phyloP scores from a whole-genome alignment of 92 coral and sea anemone species.

The Palythoa grandiflora region DNA sequence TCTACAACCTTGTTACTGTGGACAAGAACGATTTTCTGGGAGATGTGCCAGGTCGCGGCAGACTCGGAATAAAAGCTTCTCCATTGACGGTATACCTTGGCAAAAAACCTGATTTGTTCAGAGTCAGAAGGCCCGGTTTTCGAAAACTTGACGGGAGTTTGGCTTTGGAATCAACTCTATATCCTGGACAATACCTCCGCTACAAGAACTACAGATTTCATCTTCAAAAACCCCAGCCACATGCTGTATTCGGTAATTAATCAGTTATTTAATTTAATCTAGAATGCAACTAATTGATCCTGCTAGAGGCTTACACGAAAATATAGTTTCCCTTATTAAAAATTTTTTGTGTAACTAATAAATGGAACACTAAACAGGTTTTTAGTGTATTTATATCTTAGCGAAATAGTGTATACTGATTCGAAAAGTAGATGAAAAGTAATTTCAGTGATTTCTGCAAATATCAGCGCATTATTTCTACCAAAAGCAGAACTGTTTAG shows the following conservation, averaged over 20 bases:
- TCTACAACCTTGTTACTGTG: slow-evolving; percentile 40
- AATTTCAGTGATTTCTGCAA: too few relatives aligned
- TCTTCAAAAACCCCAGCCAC: slow-evolving; percentile 82
- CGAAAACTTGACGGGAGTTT: slow-evolving; percentile 84
- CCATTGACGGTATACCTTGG: slow-evolving; percentile 67
- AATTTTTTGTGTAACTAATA: too few relatives aligned
- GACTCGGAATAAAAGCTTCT: slow-evolving; percentile 74
- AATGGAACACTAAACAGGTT: too few relatives aligned
- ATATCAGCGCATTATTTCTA: too few relatives aligned
- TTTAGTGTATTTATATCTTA: too few relatives aligned
- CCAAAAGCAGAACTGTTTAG: too few relatives aligned
- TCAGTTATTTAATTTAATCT: background rate
- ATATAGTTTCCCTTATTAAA: too few relatives aligned
- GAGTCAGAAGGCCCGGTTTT: slow-evolving; percentile 94
- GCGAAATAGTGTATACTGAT: too few relatives aligned
- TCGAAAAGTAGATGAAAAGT: too few relatives aligned
- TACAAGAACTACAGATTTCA: slow-evolving; percentile 97
- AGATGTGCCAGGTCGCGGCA: slow-evolving; percentile 41
- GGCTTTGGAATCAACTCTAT: slow-evolving; percentile 79
- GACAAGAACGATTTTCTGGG: slow-evolving; percentile 41
- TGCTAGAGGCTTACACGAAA: too few relatives aligned
- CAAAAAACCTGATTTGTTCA: slow-evolving; percentile 74
- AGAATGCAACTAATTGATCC: too few relatives aligned
- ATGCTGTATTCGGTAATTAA: slow-evolving; percentile 88
- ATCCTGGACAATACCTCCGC: slow-evolving; percentile 89